Evolutionary conservation across 2,113 vertebrate species (phyloP), one percentile per base, ranked within the genome.

Genomic region (Bombycilla garrulus): DNA sequence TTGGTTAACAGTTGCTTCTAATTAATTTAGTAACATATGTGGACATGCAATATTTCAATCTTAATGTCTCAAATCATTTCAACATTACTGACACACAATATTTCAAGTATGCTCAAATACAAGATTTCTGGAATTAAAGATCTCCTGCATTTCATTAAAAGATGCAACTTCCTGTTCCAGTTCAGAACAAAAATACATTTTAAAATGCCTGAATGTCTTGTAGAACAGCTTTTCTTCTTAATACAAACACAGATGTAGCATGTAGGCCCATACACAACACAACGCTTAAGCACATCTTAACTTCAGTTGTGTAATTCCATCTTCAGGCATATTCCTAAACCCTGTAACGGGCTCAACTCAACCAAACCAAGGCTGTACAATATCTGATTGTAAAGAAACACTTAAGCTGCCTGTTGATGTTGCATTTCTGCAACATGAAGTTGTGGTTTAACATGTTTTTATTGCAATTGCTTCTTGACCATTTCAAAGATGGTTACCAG

Each of bases 221-320:
- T 72, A 58, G 95, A 95, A 93, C 88, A 94, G 91, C 73, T 95
- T 96, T 95, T 91, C 69, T 57, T 91, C 48, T 40, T 92, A 84
- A 95, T 93, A 95, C 84, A 96, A 95, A 95, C 95, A 96, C 93
- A 96, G 94, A 96, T 95, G 95, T 67, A 94, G n/a, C 11, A 6
- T 74, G 77, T 84, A 91, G 92, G 73, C 77, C 57, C 69, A 90
- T 62, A n/a, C 64, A 77, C 64, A 92, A 85, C 91, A 97, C 84
- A 95, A 82, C 15, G 48, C 79, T 94, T 50, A 14, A 70, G 76
- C 38, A 83, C 48, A 56, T 95, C 83, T 86, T 92, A 70, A 91
- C 24, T 89, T 74, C 73, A 81, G 62, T n/a, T 5, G 0, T 53
- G 42, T 76, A 93, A 88, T 86, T 93, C 61, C 77, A 72, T 88